Evolutionary conservation across 1,140 invertebrate species (phyloP).

Genomic region (Drosophila paulistorum): DNA sequence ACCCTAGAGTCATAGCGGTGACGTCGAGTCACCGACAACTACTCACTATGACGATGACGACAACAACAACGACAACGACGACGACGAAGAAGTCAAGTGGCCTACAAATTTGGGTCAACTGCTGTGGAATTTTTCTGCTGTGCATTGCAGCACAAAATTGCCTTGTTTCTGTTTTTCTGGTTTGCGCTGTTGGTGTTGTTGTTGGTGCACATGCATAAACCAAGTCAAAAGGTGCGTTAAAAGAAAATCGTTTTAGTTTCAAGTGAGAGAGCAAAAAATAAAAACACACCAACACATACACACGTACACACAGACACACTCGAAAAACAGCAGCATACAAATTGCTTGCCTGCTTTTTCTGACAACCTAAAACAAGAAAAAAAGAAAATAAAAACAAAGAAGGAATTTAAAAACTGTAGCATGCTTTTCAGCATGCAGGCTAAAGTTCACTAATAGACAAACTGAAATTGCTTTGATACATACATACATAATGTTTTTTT

Average conservation of each 20-base stretch:
- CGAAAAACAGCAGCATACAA: slow-evolving; percentile 2
- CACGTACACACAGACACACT: slow-evolving; percentile 15
- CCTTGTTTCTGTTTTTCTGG: slow-evolving; percentile 52
- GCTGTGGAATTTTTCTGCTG: slow-evolving; percentile 48
- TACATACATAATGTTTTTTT: too few species aligned
- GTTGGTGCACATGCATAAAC: slow-evolving; percentile 32
- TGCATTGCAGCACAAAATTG: slow-evolving; percentile 70
- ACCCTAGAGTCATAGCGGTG: slow-evolving; percentile 25
- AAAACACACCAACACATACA: not conserved
- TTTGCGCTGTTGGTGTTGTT: slow-evolving; percentile 32
- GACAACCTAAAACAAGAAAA: not conserved
- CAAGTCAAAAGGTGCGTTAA: slow-evolving; percentile 59
- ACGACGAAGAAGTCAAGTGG: slow-evolving; percentile 59
- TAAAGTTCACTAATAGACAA: not conserved
- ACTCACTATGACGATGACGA: slow-evolving; percentile 5
- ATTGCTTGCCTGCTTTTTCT: slow-evolving; percentile 12
- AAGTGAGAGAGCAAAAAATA: slow-evolving; percentile 58
- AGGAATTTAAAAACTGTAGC: slow-evolving; percentile 52
- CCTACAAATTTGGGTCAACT: slow-evolving; percentile 74
- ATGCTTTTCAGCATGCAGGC: slow-evolving; percentile 37
- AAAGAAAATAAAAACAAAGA: not conserved
- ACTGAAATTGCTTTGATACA: not conserved
- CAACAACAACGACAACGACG: not conserved
- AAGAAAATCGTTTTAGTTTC: slow-evolving; percentile 75
- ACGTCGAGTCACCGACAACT: slow-evolving; percentile 13